Base-by-base conservation (phyloP, 1,140 invertebrate species). In the Bombus huntii region DNA sequence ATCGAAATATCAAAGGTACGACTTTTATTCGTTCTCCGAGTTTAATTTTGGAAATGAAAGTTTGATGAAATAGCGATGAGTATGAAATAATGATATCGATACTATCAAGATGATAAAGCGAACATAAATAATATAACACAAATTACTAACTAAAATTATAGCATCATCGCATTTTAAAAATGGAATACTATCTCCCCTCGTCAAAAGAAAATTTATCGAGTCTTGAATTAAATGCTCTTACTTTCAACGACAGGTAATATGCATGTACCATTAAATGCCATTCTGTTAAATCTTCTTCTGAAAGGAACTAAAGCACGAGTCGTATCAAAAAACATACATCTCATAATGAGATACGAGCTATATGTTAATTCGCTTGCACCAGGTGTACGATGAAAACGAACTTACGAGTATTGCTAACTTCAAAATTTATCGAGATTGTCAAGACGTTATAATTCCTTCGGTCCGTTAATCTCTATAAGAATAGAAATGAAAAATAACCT, bases 311-410 rank as follows among this genome's bases (percentile, higher is more conserved):
- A 75, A 57, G 44, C 31, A 39, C 31, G 47, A 75, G 53, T 12
- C 47, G 18, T 75, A 75, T 75, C 44, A 57, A 75, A 75, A 75
- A 75, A 25, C 73, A 39, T 70, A 53, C 31, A 75, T 75, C 44
- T 75, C 44, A 15, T 57, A 57, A 75, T 34, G 47, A 75, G 10
- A 31, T 34, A 75, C 31, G 18, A 34, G 6, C 47, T 68, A 34
- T 57, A 37, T 47, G 31, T 53, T 53, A 22, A 39, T 28, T 62
- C 53, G 39, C 39, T 65, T 77, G 57, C 25, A 42, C 53, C 75
- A 62, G 75, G 75, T 62, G 75, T 37, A 62, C 70, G 47, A 53
- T 53, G 47, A 8, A 10, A 4, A 22, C 31, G 31, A 75, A 75
- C 53, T 75, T 57, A 31, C 31, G 73, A 57, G 42, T 3, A 75